Evolutionary conservation across 2,888 invertebrate species (phyloP), one percentile per base, ranked within the genome.

Genomic region (Silvanus unidentatus): DNA sequence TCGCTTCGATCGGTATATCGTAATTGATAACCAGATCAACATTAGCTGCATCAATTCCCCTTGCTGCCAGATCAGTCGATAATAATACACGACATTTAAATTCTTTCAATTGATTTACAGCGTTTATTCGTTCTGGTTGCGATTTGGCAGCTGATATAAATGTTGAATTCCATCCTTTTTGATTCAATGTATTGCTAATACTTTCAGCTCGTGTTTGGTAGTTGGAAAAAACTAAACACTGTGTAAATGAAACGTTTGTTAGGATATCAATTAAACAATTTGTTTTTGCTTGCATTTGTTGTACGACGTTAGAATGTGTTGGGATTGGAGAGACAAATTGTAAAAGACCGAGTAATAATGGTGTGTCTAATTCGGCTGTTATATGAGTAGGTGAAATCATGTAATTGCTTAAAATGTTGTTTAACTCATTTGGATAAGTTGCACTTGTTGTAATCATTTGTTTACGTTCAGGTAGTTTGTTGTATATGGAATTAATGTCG

Each of bases 371-470:
- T 54, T 88, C 84, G 6, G 93, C 83, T 13, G 85, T 81, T 2
- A 91, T 78, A 54, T 86, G 79, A 42, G 86, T 77, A 2, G 92
- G 89, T 49, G 83, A 81, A 43, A 80, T 74, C 83, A 96, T 90
- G 66, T 88, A 88, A 39, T 78, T 76, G 16, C 78, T 75, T 41
- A 97, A 74, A 52, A 87, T 81, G 10, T 74, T 70, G 55, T 87
- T 84, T 40, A 94, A 73, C 46, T 79, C 76, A 48, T 84, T 79
- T 11, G 90, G 84, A 72, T 90, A 97, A 10, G 98, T 98, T 4
- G 98, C 98, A 70, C 96, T 96, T 39, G 90, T 82, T 44, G 93
- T 88, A 49, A 98, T 80, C 12, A 94, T 83, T 77, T 99, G 98
- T 64, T 91, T 91, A 53, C 80, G 80, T 14, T 71, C 68, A 1